These are phyloP conservation scores for Toxotes jaculatrix DNA, from an alignment of 2,113 vertebrate genomes.

Conservation along the genomic window DNA sequence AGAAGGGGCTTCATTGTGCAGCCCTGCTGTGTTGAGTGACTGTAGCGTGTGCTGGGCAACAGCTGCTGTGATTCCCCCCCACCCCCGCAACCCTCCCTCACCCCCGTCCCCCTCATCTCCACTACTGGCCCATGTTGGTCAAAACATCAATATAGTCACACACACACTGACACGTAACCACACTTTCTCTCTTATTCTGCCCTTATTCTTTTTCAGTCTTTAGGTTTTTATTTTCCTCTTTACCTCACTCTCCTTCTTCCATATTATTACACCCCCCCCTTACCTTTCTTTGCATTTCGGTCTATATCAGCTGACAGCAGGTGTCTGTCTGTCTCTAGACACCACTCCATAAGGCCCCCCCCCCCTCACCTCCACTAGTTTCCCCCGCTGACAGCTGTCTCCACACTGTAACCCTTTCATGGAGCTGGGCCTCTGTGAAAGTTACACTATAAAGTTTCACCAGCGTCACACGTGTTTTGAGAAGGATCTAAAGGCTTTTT, in stretches of 20 bases:
- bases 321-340: constrained; percentile 61
- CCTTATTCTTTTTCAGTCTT: background rate
- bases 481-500: constrained; percentile 44
- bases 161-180: constrained; percentile 17
- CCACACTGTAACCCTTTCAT: constrained; percentile 74
- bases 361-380: background rate
- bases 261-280: background rate
- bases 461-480: constrained; percentile 38
- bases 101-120: constrained; percentile 35
- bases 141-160: constrained; percentile 48
- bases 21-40: constrained; percentile 84
- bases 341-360: constrained; percentile 48
- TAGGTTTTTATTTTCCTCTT: constrained; percentile 7
- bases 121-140: constrained; percentile 57
- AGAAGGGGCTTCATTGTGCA: constrained; percentile 83
- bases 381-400: constrained; percentile 78
- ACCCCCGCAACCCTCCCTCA: background rate
- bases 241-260: background rate
- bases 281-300: constrained; percentile 22
- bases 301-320: constrained; percentile 52
- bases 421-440: constrained; percentile 61
- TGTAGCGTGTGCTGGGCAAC: constrained; percentile 85
- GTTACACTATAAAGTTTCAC: constrained; percentile 66
- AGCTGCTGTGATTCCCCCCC: constrained; percentile 80
- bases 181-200: background rate